phyloP scores from a whole-genome alignment of 2,888 invertebrate genomes.

The Baccha elongata region DNA sequence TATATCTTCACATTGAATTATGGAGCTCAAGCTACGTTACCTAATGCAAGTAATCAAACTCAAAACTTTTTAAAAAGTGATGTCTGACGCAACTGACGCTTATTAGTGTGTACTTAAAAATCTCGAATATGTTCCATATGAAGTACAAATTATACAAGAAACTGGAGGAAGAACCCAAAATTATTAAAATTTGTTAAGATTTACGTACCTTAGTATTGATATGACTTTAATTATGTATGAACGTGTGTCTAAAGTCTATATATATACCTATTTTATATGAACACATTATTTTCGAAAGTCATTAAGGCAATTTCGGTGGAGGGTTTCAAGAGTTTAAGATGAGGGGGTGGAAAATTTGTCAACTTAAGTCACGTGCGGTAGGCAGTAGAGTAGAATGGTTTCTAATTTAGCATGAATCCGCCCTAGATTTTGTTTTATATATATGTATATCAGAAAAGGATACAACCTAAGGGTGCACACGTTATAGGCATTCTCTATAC shows the following conservation, averaged over 20 bases:
- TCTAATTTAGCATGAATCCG: constrained; percentile 72
- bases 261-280: constrained; percentile 16
- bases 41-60: too few species aligned
- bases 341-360: constrained; percentile 66
- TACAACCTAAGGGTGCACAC: constrained; percentile 34
- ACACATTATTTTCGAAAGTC: constrained; percentile 71
- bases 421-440: constrained; percentile 51
- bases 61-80: too few species aligned
- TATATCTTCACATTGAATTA: too few species aligned
- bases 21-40: too few species aligned
- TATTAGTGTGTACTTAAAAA: too few species aligned
- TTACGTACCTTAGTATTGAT: too few species aligned
- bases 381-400: constrained; percentile 60
- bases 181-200: too few species aligned
- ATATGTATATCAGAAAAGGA: constrained; percentile 21
- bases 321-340: constrained; percentile 53
- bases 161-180: too few species aligned
- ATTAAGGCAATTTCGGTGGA: constrained; percentile 62
- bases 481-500: constrained; percentile 21
- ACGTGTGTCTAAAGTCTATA: constrained; percentile 33
- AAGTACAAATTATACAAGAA: too few species aligned
- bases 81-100: too few species aligned
- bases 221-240: constrained; percentile 12
- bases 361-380: constrained; percentile 69
- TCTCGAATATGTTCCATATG: too few species aligned